Evolutionary conservation across 2,797 vertebrate genomes (phyloP).

Genomic region (Phyllotis vaccarum): DNA sequence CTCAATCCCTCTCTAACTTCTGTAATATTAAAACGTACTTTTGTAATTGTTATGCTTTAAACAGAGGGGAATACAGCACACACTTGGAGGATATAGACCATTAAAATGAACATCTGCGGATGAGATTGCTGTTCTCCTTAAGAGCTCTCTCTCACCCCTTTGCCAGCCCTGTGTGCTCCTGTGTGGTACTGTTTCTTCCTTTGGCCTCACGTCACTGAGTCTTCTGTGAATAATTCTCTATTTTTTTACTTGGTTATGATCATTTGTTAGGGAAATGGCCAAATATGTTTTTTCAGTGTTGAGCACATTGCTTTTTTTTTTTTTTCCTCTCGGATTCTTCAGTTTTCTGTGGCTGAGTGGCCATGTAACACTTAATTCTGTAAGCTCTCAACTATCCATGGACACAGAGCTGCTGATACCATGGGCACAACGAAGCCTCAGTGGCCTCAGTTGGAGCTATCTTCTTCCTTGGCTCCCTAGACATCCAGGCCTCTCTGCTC

Average conservation of each 20-base stretch:
- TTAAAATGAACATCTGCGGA: not conserved
- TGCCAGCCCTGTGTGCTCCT: no score
- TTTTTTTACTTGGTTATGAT: not conserved
- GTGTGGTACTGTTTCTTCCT: not conserved
- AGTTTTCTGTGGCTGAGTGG: not conserved
- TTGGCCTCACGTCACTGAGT: not conserved
- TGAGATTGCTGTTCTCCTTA: not conserved
- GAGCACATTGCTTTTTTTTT: not conserved
- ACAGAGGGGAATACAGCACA: not conserved
- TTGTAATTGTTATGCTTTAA: not conserved
- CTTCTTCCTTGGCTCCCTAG: not conserved
- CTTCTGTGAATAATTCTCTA: not conserved
- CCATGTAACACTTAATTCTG: no score
- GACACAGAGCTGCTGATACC: not conserved
- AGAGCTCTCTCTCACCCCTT: not conserved
- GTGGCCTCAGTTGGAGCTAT: not conserved
- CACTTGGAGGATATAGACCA: not conserved
- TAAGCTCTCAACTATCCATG: not conserved
- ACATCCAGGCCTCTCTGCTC: not conserved
- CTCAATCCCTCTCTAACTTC: not conserved
- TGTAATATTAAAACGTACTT: not conserved
- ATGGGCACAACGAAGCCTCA: not conserved
- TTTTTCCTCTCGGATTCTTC: no score
- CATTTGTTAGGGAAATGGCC: conserved; percentile 37
- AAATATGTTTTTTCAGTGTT: not conserved